Evolutionary conservation across 2,113 vertebrate genomes (phyloP).

Genomic region (Laticauda laticaudata): DNA sequence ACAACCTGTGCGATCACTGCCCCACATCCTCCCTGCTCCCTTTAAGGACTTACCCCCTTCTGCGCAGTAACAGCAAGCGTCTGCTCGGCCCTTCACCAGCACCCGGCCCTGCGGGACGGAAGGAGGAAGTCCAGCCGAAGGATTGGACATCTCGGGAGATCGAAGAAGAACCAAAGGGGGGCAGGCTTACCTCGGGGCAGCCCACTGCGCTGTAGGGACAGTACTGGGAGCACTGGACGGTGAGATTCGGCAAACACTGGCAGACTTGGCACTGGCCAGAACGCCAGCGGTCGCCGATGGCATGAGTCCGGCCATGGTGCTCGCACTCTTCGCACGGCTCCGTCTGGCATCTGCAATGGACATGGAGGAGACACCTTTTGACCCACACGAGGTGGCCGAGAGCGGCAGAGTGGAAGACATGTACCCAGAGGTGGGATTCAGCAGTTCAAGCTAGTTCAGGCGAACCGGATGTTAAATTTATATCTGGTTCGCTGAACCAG

Average conservation of each 20-base stretch:
- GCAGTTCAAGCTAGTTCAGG: no score
- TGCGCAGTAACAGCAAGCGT: slow-evolving; percentile 78
- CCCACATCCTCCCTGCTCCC: accelerated
- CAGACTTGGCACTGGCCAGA: slow-evolving; percentile 77
- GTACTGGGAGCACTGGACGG: slow-evolving; percentile 73
- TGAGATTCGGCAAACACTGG: slow-evolving; percentile 75
- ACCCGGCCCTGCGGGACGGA: slow-evolving; percentile 67
- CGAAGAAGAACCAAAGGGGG: accelerated
- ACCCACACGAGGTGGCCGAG: no score
- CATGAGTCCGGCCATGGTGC: slow-evolving; percentile 65
- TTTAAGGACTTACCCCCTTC: slow-evolving; percentile 54
- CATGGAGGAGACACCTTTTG: accelerated
- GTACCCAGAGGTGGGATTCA: no score
- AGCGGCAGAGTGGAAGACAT: not conserved
- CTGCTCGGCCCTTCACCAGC: slow-evolving; percentile 71
- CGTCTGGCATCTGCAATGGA: slow-evolving; percentile 77
- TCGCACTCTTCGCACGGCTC: slow-evolving; percentile 77
- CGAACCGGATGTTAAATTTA: no score
- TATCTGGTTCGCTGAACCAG: no score
- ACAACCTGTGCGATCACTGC: accelerated
- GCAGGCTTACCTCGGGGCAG: slow-evolving; percentile 78
- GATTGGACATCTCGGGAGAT: not conserved
- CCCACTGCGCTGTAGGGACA: slow-evolving; percentile 69
- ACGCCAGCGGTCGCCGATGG: slow-evolving; percentile 79
- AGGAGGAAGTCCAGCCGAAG: not conserved